Evolutionary conservation across 2,888 invertebrate species (phyloP).

Genomic region (Dynastes tityus): DNA sequence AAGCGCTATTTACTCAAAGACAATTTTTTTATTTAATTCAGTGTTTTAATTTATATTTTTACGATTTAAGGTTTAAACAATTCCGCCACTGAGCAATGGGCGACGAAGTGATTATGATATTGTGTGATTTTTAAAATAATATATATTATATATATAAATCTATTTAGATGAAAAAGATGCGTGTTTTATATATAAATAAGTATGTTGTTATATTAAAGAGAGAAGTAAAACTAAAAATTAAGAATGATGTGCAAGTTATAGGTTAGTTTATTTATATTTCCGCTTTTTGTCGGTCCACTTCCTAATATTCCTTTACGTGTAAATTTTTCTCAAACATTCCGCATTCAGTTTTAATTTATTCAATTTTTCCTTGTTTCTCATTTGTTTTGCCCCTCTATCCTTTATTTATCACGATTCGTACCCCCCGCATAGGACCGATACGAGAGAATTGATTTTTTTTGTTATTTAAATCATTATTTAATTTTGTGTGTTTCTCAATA

Average conservation of each 20-base stretch:
- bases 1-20: conserved; percentile 60
- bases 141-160: conserved; percentile 58
- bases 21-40: conserved; percentile 64
- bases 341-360: conserved; percentile 53
- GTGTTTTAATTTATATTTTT: conserved; percentile 68
- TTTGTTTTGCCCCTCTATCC: conserved; percentile 62
- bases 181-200: conserved; percentile 67
- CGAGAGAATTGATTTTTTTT: conserved; percentile 66
- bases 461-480: conserved; percentile 71
- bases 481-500: conserved; percentile 68
- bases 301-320: conserved; percentile 52
- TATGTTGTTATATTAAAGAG: conserved; percentile 65
- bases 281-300: conserved; percentile 64
- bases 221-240: conserved; percentile 48
- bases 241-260: conserved; percentile 67
- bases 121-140: conserved; percentile 70
- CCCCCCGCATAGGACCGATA: conserved; percentile 66
- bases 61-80: conserved; percentile 55
- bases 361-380: conserved; percentile 60
- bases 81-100: conserved; percentile 61
- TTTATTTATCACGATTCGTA: conserved; percentile 57
- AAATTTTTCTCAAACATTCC: conserved; percentile 54
- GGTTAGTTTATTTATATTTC: conserved; percentile 61
- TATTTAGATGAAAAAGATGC: conserved; percentile 61
- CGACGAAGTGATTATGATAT: conserved; percentile 71